These are phyloP conservation scores for Rhopalosiphum maidis DNA, from an alignment of 1,140 invertebrate species.

Conservation along the genomic window DNA sequence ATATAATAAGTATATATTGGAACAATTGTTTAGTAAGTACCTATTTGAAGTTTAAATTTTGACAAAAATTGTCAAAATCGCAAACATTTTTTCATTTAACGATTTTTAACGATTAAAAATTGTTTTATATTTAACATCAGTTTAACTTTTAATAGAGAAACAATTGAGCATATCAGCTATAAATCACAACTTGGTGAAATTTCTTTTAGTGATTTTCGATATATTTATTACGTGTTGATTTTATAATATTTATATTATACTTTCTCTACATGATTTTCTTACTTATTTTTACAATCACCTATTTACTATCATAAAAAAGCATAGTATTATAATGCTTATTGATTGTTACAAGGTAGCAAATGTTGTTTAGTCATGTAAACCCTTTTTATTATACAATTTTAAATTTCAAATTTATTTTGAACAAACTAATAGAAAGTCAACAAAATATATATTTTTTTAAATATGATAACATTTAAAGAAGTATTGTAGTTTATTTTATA, in stretches of 20 bases:
- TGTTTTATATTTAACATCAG: too few species aligned
- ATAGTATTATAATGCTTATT: not conserved
- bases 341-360: not conserved
- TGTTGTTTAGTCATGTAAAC: not conserved
- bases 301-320: not conserved
- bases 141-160: too few species aligned
- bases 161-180: not conserved
- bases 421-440: not conserved
- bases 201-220: not conserved
- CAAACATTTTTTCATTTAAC: too few species aligned
- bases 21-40: too few species aligned
- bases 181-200: not conserved
- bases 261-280: not conserved
- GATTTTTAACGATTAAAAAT: too few species aligned
- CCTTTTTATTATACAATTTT: conserved; percentile 3
- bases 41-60: too few species aligned
- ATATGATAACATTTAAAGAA: not conserved
- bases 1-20: too few species aligned
- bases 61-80: too few species aligned
- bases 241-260: conserved; percentile 14
- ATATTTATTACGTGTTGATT: conserved; percentile 13
- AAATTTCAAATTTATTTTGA: conserved; percentile 1
- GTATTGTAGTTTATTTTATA: not conserved
- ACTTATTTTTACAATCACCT: not conserved
- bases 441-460: not conserved